Conservation (phyloP, 2,113 vertebrate species). For the Pheucticus melanocephalus region DNA sequence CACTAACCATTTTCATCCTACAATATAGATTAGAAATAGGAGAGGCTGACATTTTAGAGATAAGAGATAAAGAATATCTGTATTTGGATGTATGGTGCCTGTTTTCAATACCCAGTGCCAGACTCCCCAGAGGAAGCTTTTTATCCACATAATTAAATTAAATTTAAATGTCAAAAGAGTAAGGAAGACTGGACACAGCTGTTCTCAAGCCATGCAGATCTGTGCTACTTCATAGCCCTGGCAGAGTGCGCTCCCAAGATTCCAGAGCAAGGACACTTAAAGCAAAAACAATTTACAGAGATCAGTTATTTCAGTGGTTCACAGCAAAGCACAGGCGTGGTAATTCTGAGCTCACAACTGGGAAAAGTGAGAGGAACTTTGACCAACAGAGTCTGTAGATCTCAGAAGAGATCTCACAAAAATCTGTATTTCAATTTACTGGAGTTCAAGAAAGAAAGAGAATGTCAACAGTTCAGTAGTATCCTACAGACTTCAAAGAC, state of each 20-base stretch:
- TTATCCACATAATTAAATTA: constrained; percentile 8
- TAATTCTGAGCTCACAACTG: neutral
- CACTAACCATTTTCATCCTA: neutral
- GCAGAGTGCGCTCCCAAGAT: neutral
- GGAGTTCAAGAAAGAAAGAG: neutral
- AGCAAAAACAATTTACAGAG: neutral
- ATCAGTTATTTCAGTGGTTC: neutral
- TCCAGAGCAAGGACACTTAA: neutral
- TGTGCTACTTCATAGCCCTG: neutral
- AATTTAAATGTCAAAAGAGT: neutral
- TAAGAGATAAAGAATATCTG: neutral
- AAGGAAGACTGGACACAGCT: neutral
- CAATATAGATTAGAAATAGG: neutral
- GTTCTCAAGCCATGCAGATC: neutral
- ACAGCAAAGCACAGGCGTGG: neutral
- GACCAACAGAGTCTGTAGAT: constrained; percentile 4
- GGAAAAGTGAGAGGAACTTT: constrained; percentile 10
- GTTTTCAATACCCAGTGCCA: constrained; percentile 17
- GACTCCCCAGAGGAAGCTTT: neutral
- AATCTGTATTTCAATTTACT: neutral
- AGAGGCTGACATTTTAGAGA: neutral
- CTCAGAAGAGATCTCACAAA: neutral
- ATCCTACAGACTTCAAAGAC: neutral
- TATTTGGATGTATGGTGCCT: constrained; percentile 20
- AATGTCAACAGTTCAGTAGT: neutral